Evolutionary conservation across 2,888 invertebrate genomes (phyloP).

Genomic region (Barypeithes pellucidus): DNA sequence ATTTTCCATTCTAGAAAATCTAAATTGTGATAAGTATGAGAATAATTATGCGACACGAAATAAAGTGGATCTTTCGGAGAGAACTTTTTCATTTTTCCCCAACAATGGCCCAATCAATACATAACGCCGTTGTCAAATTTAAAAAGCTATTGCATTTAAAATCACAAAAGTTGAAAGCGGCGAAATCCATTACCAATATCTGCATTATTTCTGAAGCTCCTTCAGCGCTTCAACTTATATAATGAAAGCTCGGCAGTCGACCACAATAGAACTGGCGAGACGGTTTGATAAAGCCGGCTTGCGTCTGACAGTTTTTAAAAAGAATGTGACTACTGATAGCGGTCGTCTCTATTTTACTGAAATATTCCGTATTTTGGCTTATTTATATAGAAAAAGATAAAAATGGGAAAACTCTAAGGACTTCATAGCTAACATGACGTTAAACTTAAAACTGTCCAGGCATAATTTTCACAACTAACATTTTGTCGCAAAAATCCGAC

Average conservation of each 20-base stretch:
- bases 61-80: conserved; percentile 14
- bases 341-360: conserved; percentile 35
- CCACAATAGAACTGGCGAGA: conserved; percentile 68
- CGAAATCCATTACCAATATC: conserved; percentile 70
- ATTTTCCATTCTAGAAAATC: too few relatives aligned
- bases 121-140: conserved; percentile 60
- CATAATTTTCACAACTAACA: too few relatives aligned
- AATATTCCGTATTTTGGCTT: conserved; percentile 36
- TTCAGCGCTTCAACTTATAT: conserved; percentile 69
- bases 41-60: conserved; percentile 22
- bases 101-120: conserved; percentile 37
- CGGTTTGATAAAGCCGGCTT: conserved; percentile 59
- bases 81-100: conserved; percentile 26
- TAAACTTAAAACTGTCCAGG: too few relatives aligned
- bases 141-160: conserved; percentile 65
- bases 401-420: conserved; percentile 7
- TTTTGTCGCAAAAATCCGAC: too few relatives aligned
- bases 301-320: conserved; percentile 70
- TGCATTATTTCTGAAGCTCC: conserved; percentile 69
- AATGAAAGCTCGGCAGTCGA: conserved; percentile 68
- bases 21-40: not conserved
- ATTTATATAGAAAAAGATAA: conserved; percentile 8
- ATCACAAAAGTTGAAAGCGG: conserved; percentile 65
- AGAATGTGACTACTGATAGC: conserved; percentile 59
- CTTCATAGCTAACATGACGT: too few relatives aligned